Conservation (phyloP, 1,140 invertebrate genomes). For the Pogonognathellus flavescens region DNA sequence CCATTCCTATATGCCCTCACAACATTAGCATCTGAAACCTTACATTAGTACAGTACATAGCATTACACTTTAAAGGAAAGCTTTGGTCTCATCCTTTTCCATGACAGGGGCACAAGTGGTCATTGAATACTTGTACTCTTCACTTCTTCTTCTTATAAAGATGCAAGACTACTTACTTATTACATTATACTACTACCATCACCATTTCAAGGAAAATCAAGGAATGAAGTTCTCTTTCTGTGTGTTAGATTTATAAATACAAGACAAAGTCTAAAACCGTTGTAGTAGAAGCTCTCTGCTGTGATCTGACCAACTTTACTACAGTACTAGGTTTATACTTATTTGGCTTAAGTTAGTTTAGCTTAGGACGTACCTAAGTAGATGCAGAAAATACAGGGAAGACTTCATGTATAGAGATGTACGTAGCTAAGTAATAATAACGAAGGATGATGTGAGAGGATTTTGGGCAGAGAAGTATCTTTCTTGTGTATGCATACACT, state of each 20-base stretch:
- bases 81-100: background rate
- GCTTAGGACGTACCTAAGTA: too few relatives aligned
- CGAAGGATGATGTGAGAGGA: background rate
- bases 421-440: background rate
- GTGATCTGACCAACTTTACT: background rate
- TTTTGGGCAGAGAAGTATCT: too few relatives aligned
- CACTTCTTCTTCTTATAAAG: too few relatives aligned
- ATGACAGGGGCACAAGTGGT: background rate
- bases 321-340: background rate
- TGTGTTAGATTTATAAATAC: too few relatives aligned
- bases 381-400: background rate
- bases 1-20: slow-evolving; percentile 28
- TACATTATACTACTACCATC: background rate
- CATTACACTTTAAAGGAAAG: slow-evolving; percentile 10
- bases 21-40: slow-evolving; percentile 25
- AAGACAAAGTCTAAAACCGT: background rate
- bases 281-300: background rate
- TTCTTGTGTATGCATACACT: too few relatives aligned
- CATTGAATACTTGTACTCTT: slow-evolving; percentile 7
- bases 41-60: background rate
- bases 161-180: too few relatives aligned
- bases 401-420: background rate
- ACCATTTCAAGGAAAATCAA: background rate
- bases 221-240: background rate
- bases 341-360: too few relatives aligned